Percentiles rank a stretch among this genome's conserved stretches.
Evolutionary conservation across 2,888 invertebrate genomes (phyloP).

Genomic region (Drosophila conformis): DNA sequence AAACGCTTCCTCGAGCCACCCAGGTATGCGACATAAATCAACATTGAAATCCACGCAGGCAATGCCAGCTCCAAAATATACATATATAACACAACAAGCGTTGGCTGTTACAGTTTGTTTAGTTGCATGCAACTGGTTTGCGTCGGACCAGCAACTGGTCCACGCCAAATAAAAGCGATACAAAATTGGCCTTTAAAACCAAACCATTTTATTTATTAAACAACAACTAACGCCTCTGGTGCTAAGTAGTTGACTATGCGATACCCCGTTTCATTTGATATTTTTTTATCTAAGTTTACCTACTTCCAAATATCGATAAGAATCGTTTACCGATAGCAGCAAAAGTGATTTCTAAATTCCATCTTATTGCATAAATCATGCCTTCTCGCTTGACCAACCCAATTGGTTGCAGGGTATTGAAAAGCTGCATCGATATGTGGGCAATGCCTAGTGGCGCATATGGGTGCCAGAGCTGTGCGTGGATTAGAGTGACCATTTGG

Average conservation of each 20-base stretch:
- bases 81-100: slow-evolving; percentile 23
- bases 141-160: slow-evolving; percentile 33
- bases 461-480: slow-evolving; percentile 8
- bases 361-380: neutral
- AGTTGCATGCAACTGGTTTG: slow-evolving; percentile 40
- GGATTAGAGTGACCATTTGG: slow-evolving; percentile 59
- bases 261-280: neutral
- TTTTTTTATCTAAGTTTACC: neutral
- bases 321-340: neutral
- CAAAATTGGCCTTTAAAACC: slow-evolving; percentile 36
- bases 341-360: neutral
- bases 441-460: slow-evolving; percentile 17
- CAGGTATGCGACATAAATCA: slow-evolving; percentile 42
- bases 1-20: slow-evolving; percentile 43
- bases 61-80: slow-evolving; percentile 27
- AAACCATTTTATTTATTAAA: neutral
- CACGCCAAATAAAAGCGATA: slow-evolving; percentile 13
- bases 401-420: neutral
- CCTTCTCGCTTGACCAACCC: neutral
- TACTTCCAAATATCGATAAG: neutral
- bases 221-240: neutral
- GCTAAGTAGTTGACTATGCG: neutral
- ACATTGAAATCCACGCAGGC: slow-evolving; percentile 16
- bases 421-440: slow-evolving; percentile 16
- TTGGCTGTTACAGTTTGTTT: slow-evolving; percentile 32